phyloP scores from a whole-genome alignment of 2,113 vertebrate species.

The Electrona antarctica region DNA sequence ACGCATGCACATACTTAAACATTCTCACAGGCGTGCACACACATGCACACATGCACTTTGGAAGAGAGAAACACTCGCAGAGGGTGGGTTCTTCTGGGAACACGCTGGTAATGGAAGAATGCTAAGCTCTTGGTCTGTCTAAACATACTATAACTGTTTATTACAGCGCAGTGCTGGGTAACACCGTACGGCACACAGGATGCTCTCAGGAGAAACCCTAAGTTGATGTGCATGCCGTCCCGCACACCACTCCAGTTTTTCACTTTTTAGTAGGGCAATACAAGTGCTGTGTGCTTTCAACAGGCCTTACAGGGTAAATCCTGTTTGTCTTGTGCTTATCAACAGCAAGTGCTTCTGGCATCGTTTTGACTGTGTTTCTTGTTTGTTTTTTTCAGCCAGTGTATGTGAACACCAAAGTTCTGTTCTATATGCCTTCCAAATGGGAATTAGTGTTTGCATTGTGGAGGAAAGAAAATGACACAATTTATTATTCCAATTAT shows the following conservation, averaged over 20 bases:
- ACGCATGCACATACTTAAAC: slow-evolving; percentile 4
- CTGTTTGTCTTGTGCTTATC: slow-evolving; percentile 24
- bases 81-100: slow-evolving; percentile 47
- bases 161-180: slow-evolving; percentile 53
- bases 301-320: slow-evolving; percentile 37
- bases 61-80: slow-evolving; percentile 40
- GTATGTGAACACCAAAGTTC: background rate
- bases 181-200: slow-evolving; percentile 45
- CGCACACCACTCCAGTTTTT: slow-evolving; percentile 26
- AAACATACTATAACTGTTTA: slow-evolving; percentile 71
- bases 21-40: slow-evolving; percentile 18
- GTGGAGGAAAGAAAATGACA: background rate
- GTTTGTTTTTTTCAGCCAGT: background rate
- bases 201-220: slow-evolving; percentile 49
- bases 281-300: slow-evolving; percentile 46
- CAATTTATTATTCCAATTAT: background rate
- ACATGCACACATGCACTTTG: slow-evolving; percentile 11
- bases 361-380: slow-evolving; percentile 1
- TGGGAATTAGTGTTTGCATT: background rate
- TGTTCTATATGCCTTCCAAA: background rate
- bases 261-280: slow-evolving; percentile 33
- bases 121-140: slow-evolving; percentile 64
- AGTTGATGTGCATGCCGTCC: slow-evolving; percentile 33
- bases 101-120: slow-evolving; percentile 66
- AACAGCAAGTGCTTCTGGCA: slow-evolving; percentile 12